Percentiles rank a stretch among this genome's conserved stretches.
Evolutionary conservation across 2,888 invertebrate species (phyloP).

Genomic region (Fissipunctia ypsillon): DNA sequence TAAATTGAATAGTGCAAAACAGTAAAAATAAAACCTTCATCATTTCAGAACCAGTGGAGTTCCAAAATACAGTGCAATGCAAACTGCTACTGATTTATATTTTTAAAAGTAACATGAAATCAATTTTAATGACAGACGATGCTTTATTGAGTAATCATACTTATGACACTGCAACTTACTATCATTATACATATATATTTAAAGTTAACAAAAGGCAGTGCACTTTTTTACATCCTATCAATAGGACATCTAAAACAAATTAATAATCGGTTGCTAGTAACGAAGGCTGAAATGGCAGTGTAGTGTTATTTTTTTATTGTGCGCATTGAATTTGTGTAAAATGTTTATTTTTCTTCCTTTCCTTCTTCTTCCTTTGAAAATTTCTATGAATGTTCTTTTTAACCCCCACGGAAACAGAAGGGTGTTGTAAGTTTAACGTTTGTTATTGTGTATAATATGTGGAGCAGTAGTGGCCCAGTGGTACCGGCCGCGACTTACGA

Average conservation of each 20-base stretch:
- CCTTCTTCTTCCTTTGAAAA: too few relatives aligned
- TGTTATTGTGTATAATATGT: too few relatives aligned
- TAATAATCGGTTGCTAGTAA: neutral
- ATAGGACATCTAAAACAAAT: constrained; percentile 18
- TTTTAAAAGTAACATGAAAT: neutral
- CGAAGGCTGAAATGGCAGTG: neutral
- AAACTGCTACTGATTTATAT: neutral
- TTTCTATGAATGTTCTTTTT: too few relatives aligned
- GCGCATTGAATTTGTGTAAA: neutral
- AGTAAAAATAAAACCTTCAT: constrained; percentile 18
- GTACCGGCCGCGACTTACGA: too few relatives aligned
- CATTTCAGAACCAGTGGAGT: neutral
- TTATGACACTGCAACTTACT: constrained; percentile 28
- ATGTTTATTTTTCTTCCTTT: neutral
- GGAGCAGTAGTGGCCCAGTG: too few relatives aligned
- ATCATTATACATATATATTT: constrained; percentile 4
- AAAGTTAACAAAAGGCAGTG: constrained; percentile 19
- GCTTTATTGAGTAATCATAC: constrained; percentile 26
- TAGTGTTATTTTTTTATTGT: neutral
- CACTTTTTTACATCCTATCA: constrained; percentile 20
- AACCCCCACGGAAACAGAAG: too few relatives aligned
- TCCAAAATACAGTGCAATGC: neutral
- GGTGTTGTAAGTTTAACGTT: too few relatives aligned
- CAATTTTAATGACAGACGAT: constrained; percentile 20
- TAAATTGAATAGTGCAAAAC: neutral